Evolutionary conservation across 2,888 invertebrate genomes (phyloP).

Genomic region (Latrodectus elegans): DNA sequence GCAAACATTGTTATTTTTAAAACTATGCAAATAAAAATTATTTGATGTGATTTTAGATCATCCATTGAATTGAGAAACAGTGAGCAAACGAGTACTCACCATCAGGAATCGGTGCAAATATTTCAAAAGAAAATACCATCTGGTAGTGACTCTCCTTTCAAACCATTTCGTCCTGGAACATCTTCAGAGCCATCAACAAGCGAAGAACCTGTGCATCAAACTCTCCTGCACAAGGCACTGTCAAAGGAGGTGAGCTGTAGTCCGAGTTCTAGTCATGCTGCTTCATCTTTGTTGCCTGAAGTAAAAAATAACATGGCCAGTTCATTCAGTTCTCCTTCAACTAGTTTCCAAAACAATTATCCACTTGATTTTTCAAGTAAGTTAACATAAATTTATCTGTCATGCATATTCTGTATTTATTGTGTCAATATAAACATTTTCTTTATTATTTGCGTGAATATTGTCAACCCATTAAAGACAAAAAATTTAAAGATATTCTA

Average conservation of each 20-base stretch:
- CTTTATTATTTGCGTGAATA: background rate
- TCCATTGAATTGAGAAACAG: background rate
- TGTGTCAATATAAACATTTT: background rate
- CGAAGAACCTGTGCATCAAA: background rate
- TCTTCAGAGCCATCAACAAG: background rate
- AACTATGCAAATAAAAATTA: no score
- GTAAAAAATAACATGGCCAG: slow-evolving; percentile 14
- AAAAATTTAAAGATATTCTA: no score
- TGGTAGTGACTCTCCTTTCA: slow-evolving; percentile 21
- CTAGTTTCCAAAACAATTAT: slow-evolving; percentile 15
- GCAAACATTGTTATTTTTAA: no score
- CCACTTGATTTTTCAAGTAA: slow-evolving; percentile 13
- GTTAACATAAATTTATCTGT: background rate
- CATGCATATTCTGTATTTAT: background rate
- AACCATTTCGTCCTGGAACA: background rate
- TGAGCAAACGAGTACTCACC: background rate
- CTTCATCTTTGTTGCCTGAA: slow-evolving; percentile 35
- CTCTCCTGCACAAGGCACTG: slow-evolving; percentile 4
- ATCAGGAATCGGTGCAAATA: slow-evolving; percentile 11
- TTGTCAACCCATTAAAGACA: background rate
- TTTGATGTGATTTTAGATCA: no score
- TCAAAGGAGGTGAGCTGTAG: background rate
- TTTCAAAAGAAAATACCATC: slow-evolving; percentile 13
- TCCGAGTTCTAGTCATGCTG: slow-evolving; percentile 28
- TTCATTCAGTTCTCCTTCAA: slow-evolving; percentile 5